Conservation (phyloP, 2,113 vertebrate species). For the Emydura subglobosa region DNA sequence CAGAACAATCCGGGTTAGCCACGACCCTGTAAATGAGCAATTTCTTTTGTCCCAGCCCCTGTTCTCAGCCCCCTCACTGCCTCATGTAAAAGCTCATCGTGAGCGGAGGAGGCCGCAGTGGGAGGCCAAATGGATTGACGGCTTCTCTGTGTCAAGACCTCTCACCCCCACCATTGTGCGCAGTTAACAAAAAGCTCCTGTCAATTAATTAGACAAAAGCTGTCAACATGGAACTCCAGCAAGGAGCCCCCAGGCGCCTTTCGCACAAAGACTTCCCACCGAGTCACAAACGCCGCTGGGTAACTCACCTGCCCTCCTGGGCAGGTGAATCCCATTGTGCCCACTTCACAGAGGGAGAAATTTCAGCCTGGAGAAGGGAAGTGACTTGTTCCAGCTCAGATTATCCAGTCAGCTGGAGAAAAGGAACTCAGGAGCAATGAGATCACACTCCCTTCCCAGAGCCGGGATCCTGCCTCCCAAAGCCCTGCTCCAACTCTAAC, state of each 20-base stretch:
- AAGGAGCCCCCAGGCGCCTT: neutral
- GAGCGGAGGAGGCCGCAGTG: neutral
- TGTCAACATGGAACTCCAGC: neutral
- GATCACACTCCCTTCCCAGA: neutral
- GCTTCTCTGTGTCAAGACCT: neutral
- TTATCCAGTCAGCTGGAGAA: neutral
- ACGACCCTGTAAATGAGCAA: neutral
- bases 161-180: neutral
- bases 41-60: neutral
- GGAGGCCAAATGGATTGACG: neutral
- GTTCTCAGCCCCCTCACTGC: neutral
- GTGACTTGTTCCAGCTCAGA: neutral
- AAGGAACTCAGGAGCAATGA: neutral
- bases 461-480: no score
- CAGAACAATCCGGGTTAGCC: neutral
- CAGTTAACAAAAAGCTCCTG: neutral
- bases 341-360: neutral
- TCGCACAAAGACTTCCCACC: neutral
- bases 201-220: neutral
- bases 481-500: neutral
- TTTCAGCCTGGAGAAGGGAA: neutral
- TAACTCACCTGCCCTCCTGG: neutral
- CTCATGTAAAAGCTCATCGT: neutral
- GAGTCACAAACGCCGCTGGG: neutral
- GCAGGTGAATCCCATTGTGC: neutral